Conservation (phyloP, 2,888 invertebrate genomes). For the Phania funesta region DNA sequence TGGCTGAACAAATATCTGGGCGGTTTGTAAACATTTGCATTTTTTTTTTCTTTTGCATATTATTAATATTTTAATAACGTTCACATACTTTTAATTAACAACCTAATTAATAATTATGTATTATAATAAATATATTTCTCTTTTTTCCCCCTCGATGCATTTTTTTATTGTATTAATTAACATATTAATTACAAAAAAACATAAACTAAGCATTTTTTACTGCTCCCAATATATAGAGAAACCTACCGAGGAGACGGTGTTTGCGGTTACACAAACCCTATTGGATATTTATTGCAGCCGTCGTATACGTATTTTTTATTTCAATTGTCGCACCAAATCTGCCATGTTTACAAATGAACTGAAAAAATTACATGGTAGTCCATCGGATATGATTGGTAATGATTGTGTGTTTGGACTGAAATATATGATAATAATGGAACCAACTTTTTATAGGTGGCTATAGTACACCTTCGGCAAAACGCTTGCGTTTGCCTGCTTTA, state of each 20-base stretch:
- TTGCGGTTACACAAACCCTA: constrained; percentile 76
- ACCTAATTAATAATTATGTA: constrained; percentile 32
- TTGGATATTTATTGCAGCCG: constrained; percentile 75
- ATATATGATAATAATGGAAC: background rate
- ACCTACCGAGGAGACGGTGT: constrained; percentile 76
- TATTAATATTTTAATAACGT: constrained; percentile 27
- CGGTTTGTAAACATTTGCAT: constrained; percentile 69
- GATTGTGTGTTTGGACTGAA: background rate
- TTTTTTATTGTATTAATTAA: constrained; percentile 35
- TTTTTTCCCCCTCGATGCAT: background rate
- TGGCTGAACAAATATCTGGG: constrained; percentile 74
- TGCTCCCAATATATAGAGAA: constrained; percentile 68
- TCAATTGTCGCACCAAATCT: constrained; percentile 74
- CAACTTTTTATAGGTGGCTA: constrained; percentile 70
- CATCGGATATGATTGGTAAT: constrained; percentile 76
- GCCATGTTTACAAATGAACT: constrained; percentile 76
- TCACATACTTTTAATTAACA: constrained; percentile 54
- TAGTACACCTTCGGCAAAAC: constrained; percentile 72
- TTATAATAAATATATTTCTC: constrained; percentile 1
- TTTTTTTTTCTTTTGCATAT: background rate
- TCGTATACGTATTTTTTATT: constrained; percentile 76
- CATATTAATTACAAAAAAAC: constrained; percentile 24
- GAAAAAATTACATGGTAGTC: constrained; percentile 72
- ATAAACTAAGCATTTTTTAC: background rate
- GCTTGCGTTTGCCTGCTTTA: constrained; percentile 72